Evolutionary conservation across 2,888 invertebrate genomes (phyloP).

Genomic region (Coenonympha glycerion): DNA sequence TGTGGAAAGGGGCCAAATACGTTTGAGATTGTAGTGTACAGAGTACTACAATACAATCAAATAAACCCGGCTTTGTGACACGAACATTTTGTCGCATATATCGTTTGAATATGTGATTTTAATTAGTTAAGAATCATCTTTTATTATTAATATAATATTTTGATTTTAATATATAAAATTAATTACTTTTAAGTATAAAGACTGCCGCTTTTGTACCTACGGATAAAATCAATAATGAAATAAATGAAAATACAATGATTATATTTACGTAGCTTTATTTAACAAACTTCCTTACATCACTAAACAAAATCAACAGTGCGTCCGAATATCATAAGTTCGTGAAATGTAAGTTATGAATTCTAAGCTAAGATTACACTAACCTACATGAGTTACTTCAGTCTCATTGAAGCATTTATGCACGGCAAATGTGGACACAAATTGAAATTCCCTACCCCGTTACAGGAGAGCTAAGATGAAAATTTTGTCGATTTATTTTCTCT

Average conservation of each 20-base stretch:
- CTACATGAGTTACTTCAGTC: constrained; percentile 45
- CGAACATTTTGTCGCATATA: neutral
- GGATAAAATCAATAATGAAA: constrained; percentile 43
- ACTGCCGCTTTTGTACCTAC: constrained; percentile 46
- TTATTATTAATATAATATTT: constrained; percentile 1
- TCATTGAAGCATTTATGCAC: constrained; percentile 42
- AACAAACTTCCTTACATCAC: constrained; percentile 56
- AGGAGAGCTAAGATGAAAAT: no score
- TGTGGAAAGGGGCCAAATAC: constrained; percentile 65
- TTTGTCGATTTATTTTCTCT: no score
- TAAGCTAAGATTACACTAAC: constrained; percentile 17
- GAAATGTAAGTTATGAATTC: constrained; percentile 24
- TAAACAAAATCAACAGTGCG: constrained; percentile 52
- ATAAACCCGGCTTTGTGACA: neutral
- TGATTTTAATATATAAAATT: constrained; percentile 3
- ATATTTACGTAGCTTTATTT: constrained; percentile 58
- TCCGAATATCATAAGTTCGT: constrained; percentile 51
- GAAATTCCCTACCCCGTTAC: no score
- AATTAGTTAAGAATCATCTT: neutral
- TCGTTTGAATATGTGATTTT: constrained; percentile 8
- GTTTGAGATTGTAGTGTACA: constrained; percentile 32
- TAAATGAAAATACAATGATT: constrained; percentile 42
- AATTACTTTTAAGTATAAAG: constrained; percentile 32
- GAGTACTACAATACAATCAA: no score
- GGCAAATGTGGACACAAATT: no score